A percentile compares a stretch with the other conserved stretches of the same genome.
phyloP scores from a whole-genome alignment of 2,113 vertebrate species.

The Ardeotis arabs region DNA sequence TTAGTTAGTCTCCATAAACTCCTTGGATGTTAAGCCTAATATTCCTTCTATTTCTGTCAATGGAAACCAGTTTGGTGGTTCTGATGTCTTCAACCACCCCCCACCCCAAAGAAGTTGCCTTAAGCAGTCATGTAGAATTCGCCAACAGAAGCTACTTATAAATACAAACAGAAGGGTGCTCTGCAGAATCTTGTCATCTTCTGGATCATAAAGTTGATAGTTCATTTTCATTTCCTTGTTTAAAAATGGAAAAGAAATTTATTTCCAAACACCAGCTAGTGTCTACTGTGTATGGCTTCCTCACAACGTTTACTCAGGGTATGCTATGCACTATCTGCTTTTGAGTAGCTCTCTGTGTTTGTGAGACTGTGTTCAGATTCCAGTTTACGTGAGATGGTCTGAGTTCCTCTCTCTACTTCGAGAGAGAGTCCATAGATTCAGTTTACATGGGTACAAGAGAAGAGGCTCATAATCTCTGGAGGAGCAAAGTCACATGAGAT shows the following conservation, averaged over 20 bases:
- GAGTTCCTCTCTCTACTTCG: not conserved
- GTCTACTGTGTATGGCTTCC: not conserved
- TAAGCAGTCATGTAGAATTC: not conserved
- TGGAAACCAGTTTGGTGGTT: not conserved
- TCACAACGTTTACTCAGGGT: not conserved
- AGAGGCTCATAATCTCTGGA: not conserved
- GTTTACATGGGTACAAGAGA: not conserved
- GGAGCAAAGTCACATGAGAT: not conserved
- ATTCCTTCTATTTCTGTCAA: not conserved
- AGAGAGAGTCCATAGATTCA: not conserved
- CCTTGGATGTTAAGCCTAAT: not conserved
- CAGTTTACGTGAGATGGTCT: not conserved
- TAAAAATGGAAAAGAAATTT: not conserved
- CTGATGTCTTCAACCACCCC: not conserved
- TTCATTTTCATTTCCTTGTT: not conserved
- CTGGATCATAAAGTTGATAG: not conserved
- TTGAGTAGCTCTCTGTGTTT: not conserved
- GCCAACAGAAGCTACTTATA: not conserved
- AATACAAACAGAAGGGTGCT: not conserved
- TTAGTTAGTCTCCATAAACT: not conserved
- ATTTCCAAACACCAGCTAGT: not conserved
- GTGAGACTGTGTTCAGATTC: not conserved
- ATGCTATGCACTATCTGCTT: not conserved
- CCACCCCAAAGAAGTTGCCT: not conserved
- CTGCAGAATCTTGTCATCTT: not conserved